Base-by-base conservation (phyloP, 2,113 vertebrate genomes). In the Spermophilus dauricus region DNA sequence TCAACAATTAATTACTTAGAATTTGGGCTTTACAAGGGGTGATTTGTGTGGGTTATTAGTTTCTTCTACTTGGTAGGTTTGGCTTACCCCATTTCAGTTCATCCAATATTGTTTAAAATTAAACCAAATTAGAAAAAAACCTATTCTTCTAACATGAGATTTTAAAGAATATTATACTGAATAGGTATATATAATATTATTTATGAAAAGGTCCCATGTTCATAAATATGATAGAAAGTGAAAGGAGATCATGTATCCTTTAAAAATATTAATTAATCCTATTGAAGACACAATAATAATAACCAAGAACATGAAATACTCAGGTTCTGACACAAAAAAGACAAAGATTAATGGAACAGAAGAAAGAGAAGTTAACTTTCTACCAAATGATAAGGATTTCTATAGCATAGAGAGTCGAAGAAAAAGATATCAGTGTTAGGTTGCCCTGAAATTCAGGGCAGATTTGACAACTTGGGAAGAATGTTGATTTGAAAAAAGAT, bases 401-500 rank as follows among this genome's bases (percentile, higher is more conserved):
- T 81, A 26, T 3, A 83, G 12, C 13, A 58, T 30, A 95, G 5
- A 94, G 32, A 94, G 30, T 63, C 76, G 22, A 88, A 96, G 53
- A 75, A 86, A 93, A 95, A 86, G 24, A 53, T 85, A 80, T 48
- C 78, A 69, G 20, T 45, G 30, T 77, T 67, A 85, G 85, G 13
- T 26, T 56, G n/a, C 32, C 89, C 32, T 58, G 53, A 96, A 94
- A 77, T 45, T n/a, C 34, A 92, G 58, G n/a, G 0, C 42, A 86
- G 90, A 86, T 8, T 45, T 58, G 81, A 82, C 95, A 96, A 92
- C 30, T 90, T 77, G 13, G 56, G 45, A 85, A 96, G 76, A 92
- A 86, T 96, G 93, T 94, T 94, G 91, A 96, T 96, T 87, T 91
- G 77, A 86, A 77, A 89, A 73, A 96, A 85, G 88, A 96, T 70